Base-by-base conservation (phyloP, 2,888 invertebrate species). In the Apomyelois bistriatella region DNA sequence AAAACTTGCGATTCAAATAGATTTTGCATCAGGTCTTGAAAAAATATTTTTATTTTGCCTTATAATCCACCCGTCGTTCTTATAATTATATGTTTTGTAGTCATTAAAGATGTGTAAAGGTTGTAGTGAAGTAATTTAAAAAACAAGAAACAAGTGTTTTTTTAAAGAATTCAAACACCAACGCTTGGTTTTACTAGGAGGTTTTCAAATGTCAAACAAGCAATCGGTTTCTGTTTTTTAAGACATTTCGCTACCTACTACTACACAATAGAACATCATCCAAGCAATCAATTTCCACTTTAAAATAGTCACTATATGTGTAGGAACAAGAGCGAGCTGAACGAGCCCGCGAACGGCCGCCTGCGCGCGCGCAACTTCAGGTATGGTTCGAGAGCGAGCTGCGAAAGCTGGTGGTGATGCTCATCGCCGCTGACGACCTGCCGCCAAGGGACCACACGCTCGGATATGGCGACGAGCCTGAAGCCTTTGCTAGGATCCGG, bases 361-460 rank as follows among this genome's bases (percentile, higher is more conserved):
- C 94, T 22, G 96, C 96, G 41, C 92, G 97, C 16, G 93, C 97
- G 36, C 96, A 97, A 84, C 92, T 98, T 61, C 97, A 97, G 79
- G 94, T 97, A 53, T 96, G 95, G 94, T 97, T 97, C 88, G 95
- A 97, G 74, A 93, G 94, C 55, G 96, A 96, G 70, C 92, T 95
- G 56, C 93, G 93, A 66, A 96, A 97, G 72, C 90, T 98, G 53
- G 94, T 96, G 8, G 95, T 97, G 22, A 95, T 96, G 4, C 93
- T 98, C 48, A 92, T 97, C 74, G 96, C 96, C 3, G 97, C 95
- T 7, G 96, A 97, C 72, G 96, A 96, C 78, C 89, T 98, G 61
- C 95, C 96, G 17, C 79, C 93, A 0, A 90, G 97, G 37, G 96
- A 96, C 74, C 96, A 96, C 63, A 93, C 93, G 28, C 87, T 94